A percentile compares a stretch with the other conserved stretches of the same genome.
phyloP scores from a whole-genome alignment of 2,888 invertebrate genomes.

The Machimus rusticus region DNA sequence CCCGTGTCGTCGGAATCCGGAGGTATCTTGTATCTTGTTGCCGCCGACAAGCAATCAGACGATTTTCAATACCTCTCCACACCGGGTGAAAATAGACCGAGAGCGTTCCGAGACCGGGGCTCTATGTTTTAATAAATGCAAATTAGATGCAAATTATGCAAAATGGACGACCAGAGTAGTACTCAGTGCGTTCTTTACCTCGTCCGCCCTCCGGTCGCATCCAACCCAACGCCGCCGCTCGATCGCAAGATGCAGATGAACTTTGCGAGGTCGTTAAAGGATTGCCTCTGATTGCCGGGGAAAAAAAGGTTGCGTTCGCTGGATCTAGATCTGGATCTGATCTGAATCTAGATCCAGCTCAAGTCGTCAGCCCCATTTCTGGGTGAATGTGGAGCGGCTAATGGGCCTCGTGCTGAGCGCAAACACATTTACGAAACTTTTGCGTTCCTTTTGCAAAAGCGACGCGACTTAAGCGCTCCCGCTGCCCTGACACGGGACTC shows the following conservation, averaged over 20 bases:
- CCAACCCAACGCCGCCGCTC: background rate
- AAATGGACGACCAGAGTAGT: constrained; percentile 10
- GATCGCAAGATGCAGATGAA: background rate
- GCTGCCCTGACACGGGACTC: background rate
- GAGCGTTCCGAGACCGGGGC: background rate
- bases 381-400: background rate
- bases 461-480: background rate
- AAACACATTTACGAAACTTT: background rate
- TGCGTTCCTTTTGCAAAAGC: background rate
- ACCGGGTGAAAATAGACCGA: background rate
- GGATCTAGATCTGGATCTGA: background rate
- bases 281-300: background rate
- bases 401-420: background rate
- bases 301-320: background rate
- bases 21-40: background rate
- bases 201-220: too few relatives aligned
- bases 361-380: background rate
- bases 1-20: background rate
- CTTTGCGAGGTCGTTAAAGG: background rate
- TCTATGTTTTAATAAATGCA: constrained; percentile 40
- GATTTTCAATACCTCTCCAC: background rate
- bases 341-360: background rate
- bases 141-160: constrained; percentile 40
- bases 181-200: background rate
- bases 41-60: constrained; percentile 13